Evolutionary conservation across 2,888 invertebrate genomes (phyloP).

Genomic region (Campopleginae sp.): DNA sequence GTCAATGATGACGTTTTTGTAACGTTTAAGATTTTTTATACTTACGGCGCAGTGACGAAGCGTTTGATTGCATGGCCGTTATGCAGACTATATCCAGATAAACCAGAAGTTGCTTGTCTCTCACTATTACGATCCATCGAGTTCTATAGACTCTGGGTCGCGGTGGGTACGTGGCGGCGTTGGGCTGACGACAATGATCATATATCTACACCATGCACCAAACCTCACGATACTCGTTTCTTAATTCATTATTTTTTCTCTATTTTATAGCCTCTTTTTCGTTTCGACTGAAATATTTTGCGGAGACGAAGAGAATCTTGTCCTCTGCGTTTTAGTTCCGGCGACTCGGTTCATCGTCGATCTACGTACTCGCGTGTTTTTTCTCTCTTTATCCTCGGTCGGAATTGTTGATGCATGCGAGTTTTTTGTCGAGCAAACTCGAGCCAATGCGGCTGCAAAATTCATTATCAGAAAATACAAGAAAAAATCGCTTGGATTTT

Average conservation of each 20-base stretch:
- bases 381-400: not conserved
- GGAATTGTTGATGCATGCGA: conserved; percentile 8
- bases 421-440: not conserved
- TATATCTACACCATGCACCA: conserved; percentile 68
- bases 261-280: not conserved
- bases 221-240: conserved; percentile 52
- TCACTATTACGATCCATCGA: conserved; percentile 53
- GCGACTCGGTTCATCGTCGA: conserved; percentile 53
- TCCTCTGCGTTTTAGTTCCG: conserved; percentile 48
- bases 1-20: too few relatives aligned
- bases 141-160: conserved; percentile 49
- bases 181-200: conserved; percentile 57
- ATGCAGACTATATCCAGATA: conserved; percentile 40
- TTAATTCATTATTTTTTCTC: not conserved
- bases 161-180: conserved; percentile 63
- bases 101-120: conserved; percentile 49
- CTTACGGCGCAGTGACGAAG: conserved; percentile 61
- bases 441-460: too few relatives aligned
- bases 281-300: not conserved
- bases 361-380: not conserved
- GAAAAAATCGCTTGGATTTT: not conserved
- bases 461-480: too few relatives aligned
- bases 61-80: conserved; percentile 38
- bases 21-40: conserved; percentile 23
- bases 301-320: conserved; percentile 25